These are phyloP conservation scores for Rhopalosiphum nymphaeae DNA, from an alignment of 2,888 invertebrate species.

Conservation along the genomic window DNA sequence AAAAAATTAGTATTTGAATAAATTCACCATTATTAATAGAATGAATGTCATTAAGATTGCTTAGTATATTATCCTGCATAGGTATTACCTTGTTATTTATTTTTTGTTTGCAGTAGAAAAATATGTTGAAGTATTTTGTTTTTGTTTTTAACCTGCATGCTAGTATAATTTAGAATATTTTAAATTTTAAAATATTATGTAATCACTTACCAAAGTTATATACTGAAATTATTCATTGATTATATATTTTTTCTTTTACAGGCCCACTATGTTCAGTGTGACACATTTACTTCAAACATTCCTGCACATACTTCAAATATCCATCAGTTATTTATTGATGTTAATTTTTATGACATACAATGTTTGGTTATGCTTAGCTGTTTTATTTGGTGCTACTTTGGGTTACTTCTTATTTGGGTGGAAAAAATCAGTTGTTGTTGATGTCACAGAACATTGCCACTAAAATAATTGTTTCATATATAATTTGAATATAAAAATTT, in stretches of 20 bases:
- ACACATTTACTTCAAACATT: constrained; percentile 89
- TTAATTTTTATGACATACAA: constrained; percentile 98
- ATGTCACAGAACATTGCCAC: constrained; percentile 96
- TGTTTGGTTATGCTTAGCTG: constrained; percentile 90
- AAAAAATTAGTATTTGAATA: background rate
- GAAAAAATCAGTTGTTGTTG: constrained; percentile 93
- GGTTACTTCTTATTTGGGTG: constrained; percentile 97
- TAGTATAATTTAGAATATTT: background rate
- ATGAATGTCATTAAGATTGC: background rate
- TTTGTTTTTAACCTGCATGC: constrained; percentile 29
- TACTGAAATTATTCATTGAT: constrained; percentile 16
- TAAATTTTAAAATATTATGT: background rate
- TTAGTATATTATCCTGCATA: background rate
- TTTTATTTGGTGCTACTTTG: constrained; percentile 87
- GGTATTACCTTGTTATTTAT: background rate
- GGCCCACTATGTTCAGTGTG: constrained; percentile 85
- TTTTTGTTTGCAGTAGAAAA: background rate
- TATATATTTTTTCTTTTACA: constrained; percentile 70
- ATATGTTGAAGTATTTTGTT: background rate
- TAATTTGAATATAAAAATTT: background rate
- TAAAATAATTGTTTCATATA: constrained; percentile 71
- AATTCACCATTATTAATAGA: background rate
- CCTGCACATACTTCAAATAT: constrained; percentile 90
- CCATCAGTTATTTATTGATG: constrained; percentile 94
- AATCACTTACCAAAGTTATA: background rate